Evolutionary conservation across 2,888 invertebrate genomes (phyloP), one percentile per base, ranked within the genome.

Genomic region (Cosmopolites sordidus): DNA sequence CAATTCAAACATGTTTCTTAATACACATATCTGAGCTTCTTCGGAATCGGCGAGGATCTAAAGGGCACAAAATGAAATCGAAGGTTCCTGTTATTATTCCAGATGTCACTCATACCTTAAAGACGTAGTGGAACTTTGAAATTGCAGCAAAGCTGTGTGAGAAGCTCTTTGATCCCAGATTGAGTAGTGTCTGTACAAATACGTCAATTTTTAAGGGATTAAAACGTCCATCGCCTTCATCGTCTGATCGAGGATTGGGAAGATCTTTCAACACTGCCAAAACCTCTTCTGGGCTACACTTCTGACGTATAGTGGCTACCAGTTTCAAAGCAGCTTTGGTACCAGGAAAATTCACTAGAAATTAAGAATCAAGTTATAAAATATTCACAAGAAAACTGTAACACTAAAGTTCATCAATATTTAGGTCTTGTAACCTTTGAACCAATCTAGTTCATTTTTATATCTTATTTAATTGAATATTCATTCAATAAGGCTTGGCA

Each of bases 91-190:
- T 14, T 37, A n/a, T 14, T 37, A 4, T n/a, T 37, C 5, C 11
- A 16, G 4, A 9, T 33, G 5, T 33, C 12, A 4, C n/a, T 66
- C 70, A 67, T 64, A 89, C 91, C 80, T 92, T 91, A 67, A 92
- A 91, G 1, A 92, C 92, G 70, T 88, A 84, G 74, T 91, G 90
- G 68, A 91, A 98, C 79, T 97, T 98, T 38, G 95, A 93, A 60
- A 99, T 90, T n/a, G 96, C 98, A 4, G 98, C 95, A 74, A 98
- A 97, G 64, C 95, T 93, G 71, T 99, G 99, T 54, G 96, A 96
- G 72, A 98, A 95, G 64, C 97, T 96, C 75, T 98, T 99, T 45
- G 91, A 90, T 29, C 96, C 98, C 52, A 97, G 78, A 72, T 93
- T 90, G 3, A 99, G 79, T 45, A 99, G 73, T 0, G 94, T 94